Base-by-base conservation (phyloP, 2,113 vertebrate genomes). In the Chaenocephalus aceratus region DNA sequence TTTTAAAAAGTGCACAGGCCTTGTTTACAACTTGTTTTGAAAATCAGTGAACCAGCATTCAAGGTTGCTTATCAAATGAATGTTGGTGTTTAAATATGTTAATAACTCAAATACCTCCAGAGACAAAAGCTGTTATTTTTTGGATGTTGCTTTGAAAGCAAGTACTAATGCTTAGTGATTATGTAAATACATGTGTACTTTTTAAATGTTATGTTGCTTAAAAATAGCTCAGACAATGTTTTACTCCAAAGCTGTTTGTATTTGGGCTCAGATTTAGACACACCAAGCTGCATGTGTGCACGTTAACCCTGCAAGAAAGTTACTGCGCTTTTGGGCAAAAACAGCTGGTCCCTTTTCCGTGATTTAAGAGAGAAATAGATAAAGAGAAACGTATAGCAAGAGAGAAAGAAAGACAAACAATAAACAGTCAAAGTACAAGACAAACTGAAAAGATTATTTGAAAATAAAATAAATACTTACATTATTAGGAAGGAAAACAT, bases 161-260 rank as follows among this genome's bases (percentile, higher is more conserved):
- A 69, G 21, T 51, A 75, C 68, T 49, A 58, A 72, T 69, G 62
- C 7, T 34, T 15, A 4, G 9, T 62, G 49, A 16, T 46, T 59
- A 5, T 15, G 45, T 44, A 36, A 68, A 73, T 58, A 52, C n/a
- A 14, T 70, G 64, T 51, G 6, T 51, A 70, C n/a, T 57, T 70
- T 62, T 59, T 30, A 30, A 30, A 23, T 6, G 46, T 51, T 49
- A 73, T 57, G 46, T 45, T 78, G 30, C 36, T 54, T 70, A 56
- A 10, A 70, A 65, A 64, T 62, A 51, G 30, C 64, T 61, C 16
- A 2, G 53, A 26, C 9, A 60, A 75, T 30, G 30, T 30, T 30
- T 30, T 30, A 75, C 18, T 10, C 71, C 14, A 10, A 46, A 59
- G 10, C 57, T 64, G 41, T 52, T 10, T 51, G 6, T 12, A 9